These are phyloP conservation scores for Hesperia comma DNA, from an alignment of 2,888 invertebrate species.

Conservation along the genomic window DNA sequence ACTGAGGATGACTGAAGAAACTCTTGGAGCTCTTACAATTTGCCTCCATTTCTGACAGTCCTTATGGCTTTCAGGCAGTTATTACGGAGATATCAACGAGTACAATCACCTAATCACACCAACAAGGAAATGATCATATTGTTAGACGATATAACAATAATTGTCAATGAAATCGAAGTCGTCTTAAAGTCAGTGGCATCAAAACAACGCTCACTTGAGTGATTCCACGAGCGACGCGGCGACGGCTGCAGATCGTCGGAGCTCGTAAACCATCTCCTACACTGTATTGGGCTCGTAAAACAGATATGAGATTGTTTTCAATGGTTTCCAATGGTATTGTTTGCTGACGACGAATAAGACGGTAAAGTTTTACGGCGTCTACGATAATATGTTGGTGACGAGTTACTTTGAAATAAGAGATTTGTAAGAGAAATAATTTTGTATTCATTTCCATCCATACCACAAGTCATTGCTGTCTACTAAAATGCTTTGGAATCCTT, in stretches of 20 bases:
- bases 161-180: no score
- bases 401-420: neutral
- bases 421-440: neutral
- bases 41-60: no score
- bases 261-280: conserved; percentile 11
- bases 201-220: neutral
- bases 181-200: no score
- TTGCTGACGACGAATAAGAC: conserved; percentile 11
- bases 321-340: conserved; percentile 9
- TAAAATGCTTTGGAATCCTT: no score
- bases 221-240: neutral
- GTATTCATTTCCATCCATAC: neutral
- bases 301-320: conserved; percentile 22
- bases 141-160: no score
- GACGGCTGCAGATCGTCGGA: neutral
- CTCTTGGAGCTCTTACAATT: no score
- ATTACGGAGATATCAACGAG: no score
- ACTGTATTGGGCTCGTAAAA: conserved; percentile 12
- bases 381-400: neutral
- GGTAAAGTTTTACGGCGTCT: neutral
- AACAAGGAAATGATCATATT: no score
- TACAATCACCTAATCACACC: no score
- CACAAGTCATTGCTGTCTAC: no score
- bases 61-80: no score
- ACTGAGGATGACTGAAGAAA: no score